Conservation (phyloP, 2,113 vertebrate genomes). For the Formicarius rufipectus region DNA sequence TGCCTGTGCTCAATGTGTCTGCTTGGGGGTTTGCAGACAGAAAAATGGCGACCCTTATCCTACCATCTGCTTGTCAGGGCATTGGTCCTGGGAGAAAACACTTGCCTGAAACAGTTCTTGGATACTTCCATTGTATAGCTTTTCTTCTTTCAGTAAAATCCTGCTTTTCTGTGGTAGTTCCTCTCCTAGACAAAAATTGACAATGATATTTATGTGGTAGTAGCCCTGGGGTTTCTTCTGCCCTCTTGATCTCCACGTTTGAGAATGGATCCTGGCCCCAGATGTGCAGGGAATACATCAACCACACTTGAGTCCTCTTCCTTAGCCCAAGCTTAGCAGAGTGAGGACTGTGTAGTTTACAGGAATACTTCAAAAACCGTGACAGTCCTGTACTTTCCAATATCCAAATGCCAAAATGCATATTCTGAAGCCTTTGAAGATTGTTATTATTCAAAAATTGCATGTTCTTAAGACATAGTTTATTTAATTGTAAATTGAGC, state of each 20-base stretch:
- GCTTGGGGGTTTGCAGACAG: background rate
- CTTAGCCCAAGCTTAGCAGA: background rate
- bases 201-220: accelerated
- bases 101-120: background rate
- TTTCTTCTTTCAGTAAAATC: background rate
- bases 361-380: background rate
- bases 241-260: background rate
- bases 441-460: background rate
- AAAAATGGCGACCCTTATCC: background rate
- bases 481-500: background rate
- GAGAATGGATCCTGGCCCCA: background rate
- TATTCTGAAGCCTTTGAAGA: background rate
- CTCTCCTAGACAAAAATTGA: background rate
- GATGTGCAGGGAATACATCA: background rate
- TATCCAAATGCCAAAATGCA: background rate
- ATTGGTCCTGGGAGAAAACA: background rate
- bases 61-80: background rate
- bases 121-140: background rate
- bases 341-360: background rate
- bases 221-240: background rate
- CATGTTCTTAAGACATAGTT: background rate
- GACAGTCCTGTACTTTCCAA: accelerated
- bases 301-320: background rate
- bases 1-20: background rate
- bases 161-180: background rate